Evolutionary conservation across 2,797 vertebrate species (phyloP), one percentile per base, ranked within the genome.

Genomic region (Antennarius maculatus): DNA sequence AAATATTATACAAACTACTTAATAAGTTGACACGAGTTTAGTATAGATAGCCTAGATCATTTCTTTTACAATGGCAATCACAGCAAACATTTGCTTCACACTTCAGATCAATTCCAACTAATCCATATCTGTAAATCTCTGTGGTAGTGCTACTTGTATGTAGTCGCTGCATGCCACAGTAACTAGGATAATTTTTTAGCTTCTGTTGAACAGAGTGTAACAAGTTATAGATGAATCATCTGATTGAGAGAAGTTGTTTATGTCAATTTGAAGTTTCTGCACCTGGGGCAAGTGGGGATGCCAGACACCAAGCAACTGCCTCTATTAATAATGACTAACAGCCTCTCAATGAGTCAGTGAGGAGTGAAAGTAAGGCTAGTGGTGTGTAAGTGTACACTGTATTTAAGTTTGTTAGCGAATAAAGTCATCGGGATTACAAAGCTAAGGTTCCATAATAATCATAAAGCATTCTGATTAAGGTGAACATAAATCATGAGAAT

Each of bases 231-330:
- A 87, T 91, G 86, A 91, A 87, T 91, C 88, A 89, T 74, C 71
- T 27, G 7, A 81, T 68, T 86, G 77, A 82, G 89, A 86, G 80
- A 86, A 75, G 49, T 82, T 90, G 83, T 90, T 90, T 89, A 86
- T 89, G 79, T 88, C 83, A 68, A 86, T 87, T 88, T 82, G 71
- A 80, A 89, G 90, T 92, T 91, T 91, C 90, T 86, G 75, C 88
- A 84, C 90, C 88, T 70, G 69, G 66, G 90, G 89, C 86, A 27
- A 89, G 89, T 76, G 76, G 82, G 86, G 88, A 90, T 81, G 75
- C 76, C 87, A 88, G 84, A 84, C 80, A 84, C 80, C 81, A 16
- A 81, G 79, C 83, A 87, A 87, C 87, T 74, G 83, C 81, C 82
- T 86, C 47, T 49, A 6, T 67, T 86, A 85, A 86, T 88, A 86